Percentiles rank a stretch among this genome's conserved stretches.
Conservation (phyloP, 2,113 vertebrate genomes). For the Glareola pratincola region DNA sequence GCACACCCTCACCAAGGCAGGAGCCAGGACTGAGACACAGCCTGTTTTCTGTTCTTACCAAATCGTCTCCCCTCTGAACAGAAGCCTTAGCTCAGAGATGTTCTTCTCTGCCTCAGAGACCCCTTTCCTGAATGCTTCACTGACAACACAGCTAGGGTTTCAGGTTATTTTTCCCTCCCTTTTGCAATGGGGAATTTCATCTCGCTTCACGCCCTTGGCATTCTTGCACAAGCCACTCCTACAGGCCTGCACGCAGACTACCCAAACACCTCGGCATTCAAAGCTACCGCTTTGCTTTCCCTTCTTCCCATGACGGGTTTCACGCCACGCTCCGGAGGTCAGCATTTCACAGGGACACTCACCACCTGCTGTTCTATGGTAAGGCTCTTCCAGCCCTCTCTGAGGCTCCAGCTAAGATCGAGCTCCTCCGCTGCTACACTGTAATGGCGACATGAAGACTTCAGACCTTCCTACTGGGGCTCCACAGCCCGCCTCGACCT, state of each 20-base stretch:
- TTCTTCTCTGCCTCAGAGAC: not conserved
- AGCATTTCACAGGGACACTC: not conserved
- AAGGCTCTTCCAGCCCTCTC: not conserved
- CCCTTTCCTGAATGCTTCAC: not conserved
- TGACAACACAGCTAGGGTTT: not conserved
- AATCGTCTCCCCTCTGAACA: not conserved
- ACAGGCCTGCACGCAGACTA: not conserved
- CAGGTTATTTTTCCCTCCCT: not conserved
- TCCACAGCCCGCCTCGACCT: not conserved
- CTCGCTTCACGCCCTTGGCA: rapidly evolving
- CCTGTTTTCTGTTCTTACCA: not conserved
- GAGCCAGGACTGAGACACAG: not conserved
- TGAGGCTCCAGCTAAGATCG: not conserved
- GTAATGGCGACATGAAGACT: not conserved
- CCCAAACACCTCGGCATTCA: not conserved
- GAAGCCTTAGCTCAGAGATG: not conserved
- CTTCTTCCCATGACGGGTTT: not conserved
- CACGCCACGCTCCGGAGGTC: not conserved
- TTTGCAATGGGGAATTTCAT: not conserved
- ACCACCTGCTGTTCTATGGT: not conserved
- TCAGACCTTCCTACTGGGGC: not conserved
- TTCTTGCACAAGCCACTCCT: not conserved
- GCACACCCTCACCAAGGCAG: not conserved
- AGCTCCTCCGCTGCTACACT: not conserved
- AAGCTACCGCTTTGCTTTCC: not conserved